A percentile compares a stretch with the other conserved stretches of the same genome.
These are phyloP conservation scores for Druceiella hillmani DNA, from an alignment of 2,888 invertebrate species.

Conservation along the genomic window DNA sequence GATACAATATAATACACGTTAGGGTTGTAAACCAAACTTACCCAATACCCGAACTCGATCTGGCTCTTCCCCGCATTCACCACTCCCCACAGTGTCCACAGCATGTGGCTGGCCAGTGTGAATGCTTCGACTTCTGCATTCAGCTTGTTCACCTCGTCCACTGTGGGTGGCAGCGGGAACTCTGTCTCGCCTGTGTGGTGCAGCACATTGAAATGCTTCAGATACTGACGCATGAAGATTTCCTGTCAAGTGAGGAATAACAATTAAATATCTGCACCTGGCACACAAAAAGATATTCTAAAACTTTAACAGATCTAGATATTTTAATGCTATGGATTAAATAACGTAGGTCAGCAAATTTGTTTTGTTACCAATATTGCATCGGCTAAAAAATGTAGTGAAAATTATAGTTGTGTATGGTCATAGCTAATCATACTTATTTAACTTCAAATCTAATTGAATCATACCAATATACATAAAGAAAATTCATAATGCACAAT, in stretches of 20 bases:
- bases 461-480: no score
- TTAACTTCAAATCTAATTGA: no score
- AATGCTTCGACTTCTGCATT: constrained; percentile 78
- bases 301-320: no score
- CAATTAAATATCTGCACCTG: constrained; percentile 36
- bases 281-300: constrained; percentile 23
- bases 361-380: no score
- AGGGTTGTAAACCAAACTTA: constrained; percentile 38
- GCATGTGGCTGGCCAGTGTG: constrained; percentile 81
- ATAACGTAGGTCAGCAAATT: no score
- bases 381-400: no score
- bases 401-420: no score
- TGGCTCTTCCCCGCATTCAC: constrained; percentile 82
- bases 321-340: no score
- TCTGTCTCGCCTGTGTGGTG: constrained; percentile 27
- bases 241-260: constrained; percentile 36
- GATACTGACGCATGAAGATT: constrained; percentile 53
- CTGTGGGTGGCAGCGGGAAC: constrained; percentile 32
- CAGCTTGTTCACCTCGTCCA: constrained; percentile 56
- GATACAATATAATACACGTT: neutral
- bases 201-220: constrained; percentile 35
- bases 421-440: no score
- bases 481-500: no score
- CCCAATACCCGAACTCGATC: constrained; percentile 94
- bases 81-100: constrained; percentile 92